A percentile compares a stretch with the other conserved stretches of the same genome.
phyloP scores from a whole-genome alignment of 2,797 vertebrate genomes.

The Botia kubotai region DNA sequence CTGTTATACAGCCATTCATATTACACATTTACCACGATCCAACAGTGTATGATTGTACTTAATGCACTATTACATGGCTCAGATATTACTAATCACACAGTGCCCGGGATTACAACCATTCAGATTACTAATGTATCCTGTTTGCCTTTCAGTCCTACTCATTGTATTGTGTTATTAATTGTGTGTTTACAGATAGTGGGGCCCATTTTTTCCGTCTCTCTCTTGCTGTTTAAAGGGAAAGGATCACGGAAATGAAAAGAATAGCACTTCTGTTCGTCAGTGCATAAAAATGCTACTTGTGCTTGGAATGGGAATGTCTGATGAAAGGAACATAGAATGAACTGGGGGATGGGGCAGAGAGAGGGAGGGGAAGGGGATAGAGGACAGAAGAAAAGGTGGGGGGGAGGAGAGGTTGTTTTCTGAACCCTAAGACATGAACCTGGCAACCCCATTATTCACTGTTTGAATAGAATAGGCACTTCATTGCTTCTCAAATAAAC shows the following conservation, averaged over 20 bases:
- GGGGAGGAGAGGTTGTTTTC: slow-evolving; percentile 57
- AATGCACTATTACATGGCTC: slow-evolving; percentile 30
- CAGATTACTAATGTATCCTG: slow-evolving; percentile 47
- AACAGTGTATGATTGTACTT: slow-evolving; percentile 18
- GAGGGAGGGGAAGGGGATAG: slow-evolving; percentile 50
- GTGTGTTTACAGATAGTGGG: slow-evolving; percentile 40
- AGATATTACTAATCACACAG: slow-evolving; percentile 46
- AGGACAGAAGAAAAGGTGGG: slow-evolving; percentile 47
- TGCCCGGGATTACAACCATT: slow-evolving; percentile 52
- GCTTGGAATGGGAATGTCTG: slow-evolving; percentile 81
- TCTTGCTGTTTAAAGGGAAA: slow-evolving; percentile 34
- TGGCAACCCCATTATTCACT: slow-evolving; percentile 84
- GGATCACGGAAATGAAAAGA: slow-evolving; percentile 60
- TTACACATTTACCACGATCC: slow-evolving; percentile 17
- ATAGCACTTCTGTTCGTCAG: slow-evolving; percentile 72
- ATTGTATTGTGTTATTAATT: slow-evolving; percentile 48
- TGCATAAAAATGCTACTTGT: slow-evolving; percentile 79
- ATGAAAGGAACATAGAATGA: slow-evolving; percentile 71
- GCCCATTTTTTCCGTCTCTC: slow-evolving; percentile 33
- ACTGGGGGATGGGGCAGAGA: slow-evolving; percentile 69
- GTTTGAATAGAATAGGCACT: slow-evolving; percentile 82
- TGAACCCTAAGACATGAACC: slow-evolving; percentile 69
- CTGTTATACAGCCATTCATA: slow-evolving; percentile 13
- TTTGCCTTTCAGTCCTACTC: slow-evolving; percentile 35
- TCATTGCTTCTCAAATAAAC: slow-evolving; percentile 84